These are phyloP conservation scores for Decapterus maruadsi DNA, from an alignment of 2,797 vertebrate genomes.

Conservation along the genomic window DNA sequence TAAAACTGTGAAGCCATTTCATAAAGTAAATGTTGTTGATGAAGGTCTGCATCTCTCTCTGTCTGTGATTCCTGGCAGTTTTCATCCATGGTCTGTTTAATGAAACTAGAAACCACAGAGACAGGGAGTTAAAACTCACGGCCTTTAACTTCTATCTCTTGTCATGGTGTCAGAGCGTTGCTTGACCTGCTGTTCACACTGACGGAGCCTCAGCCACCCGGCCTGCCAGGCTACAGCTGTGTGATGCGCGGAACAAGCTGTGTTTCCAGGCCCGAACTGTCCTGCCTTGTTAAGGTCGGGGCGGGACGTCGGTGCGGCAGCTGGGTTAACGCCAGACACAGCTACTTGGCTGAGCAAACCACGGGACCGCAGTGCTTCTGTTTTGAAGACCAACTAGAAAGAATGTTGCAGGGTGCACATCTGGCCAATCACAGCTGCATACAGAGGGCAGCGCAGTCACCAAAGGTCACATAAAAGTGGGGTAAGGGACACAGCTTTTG, in stretches of 20 bases:
- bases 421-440: constrained; percentile 76
- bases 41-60: not conserved
- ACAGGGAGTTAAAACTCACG: constrained; percentile 49
- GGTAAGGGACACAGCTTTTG: constrained; percentile 15
- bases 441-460: constrained; percentile 53
- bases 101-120: constrained; percentile 36
- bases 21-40: constrained; percentile 11
- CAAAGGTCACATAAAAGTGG: constrained; percentile 34
- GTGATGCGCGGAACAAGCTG: constrained; percentile 48
- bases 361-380: constrained; percentile 33
- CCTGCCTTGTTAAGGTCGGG: constrained; percentile 52
- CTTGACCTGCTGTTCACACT: constrained; percentile 62
- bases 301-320: constrained; percentile 61
- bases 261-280: constrained; percentile 55
- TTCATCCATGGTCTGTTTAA: constrained; percentile 40
- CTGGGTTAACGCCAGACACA: constrained; percentile 63
- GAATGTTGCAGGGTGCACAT: constrained; percentile 14
- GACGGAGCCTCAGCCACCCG: constrained; percentile 30
- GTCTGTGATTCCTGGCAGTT: constrained; percentile 68
- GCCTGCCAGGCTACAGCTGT: constrained; percentile 53
- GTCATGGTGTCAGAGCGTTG: constrained; percentile 62
- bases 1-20: constrained; percentile 21
- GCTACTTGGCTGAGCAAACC: constrained; percentile 46
- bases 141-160: constrained; percentile 61
- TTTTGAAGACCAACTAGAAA: constrained; percentile 43